Percentiles rank a stretch among this genome's conserved stretches.
These are phyloP conservation scores for Eleginops maclovinus DNA, from an alignment of 2,113 vertebrate genomes.

Conservation along the genomic window DNA sequence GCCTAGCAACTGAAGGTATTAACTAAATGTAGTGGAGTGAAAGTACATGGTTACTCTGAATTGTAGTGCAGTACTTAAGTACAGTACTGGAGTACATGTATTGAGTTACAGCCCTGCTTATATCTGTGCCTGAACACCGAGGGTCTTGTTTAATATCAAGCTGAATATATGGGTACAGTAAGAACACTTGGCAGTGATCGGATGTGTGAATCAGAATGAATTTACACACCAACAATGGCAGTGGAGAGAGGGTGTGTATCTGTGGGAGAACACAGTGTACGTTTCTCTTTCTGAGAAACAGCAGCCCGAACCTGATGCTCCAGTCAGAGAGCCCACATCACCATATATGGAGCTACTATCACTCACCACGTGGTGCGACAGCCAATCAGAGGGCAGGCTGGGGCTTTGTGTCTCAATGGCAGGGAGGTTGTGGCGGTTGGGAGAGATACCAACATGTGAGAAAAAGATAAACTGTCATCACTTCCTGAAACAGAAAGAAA, in stretches of 20 bases:
- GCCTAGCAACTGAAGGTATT: too few species aligned
- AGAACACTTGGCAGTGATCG: background rate
- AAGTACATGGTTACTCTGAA: too few species aligned
- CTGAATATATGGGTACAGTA: background rate
- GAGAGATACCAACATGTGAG: constrained; percentile 13
- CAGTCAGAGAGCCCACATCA: constrained; percentile 47
- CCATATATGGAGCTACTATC: constrained; percentile 76
- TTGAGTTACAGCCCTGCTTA: too few species aligned
- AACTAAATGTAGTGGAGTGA: too few species aligned
- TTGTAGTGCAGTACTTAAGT: too few species aligned
- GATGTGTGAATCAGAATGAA: background rate
- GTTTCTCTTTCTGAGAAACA: constrained; percentile 71
- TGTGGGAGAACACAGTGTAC: constrained; percentile 67
- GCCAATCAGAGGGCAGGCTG: constrained; percentile 54
- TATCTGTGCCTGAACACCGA: background rate
- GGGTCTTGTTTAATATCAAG: background rate
- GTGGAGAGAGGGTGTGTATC: constrained; percentile 21
- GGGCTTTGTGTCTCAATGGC: constrained; percentile 38
- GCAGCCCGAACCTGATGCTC: constrained; percentile 64
- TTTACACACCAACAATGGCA: constrained; percentile 25
- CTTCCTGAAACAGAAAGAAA: constrained; percentile 27
- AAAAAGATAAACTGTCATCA: constrained; percentile 15
- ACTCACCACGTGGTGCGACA: constrained; percentile 44
- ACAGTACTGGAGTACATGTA: too few species aligned
- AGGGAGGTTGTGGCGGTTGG: constrained; percentile 11